Evolutionary conservation across 2,888 invertebrate species (phyloP).

Genomic region (Drosophila affinis): DNA sequence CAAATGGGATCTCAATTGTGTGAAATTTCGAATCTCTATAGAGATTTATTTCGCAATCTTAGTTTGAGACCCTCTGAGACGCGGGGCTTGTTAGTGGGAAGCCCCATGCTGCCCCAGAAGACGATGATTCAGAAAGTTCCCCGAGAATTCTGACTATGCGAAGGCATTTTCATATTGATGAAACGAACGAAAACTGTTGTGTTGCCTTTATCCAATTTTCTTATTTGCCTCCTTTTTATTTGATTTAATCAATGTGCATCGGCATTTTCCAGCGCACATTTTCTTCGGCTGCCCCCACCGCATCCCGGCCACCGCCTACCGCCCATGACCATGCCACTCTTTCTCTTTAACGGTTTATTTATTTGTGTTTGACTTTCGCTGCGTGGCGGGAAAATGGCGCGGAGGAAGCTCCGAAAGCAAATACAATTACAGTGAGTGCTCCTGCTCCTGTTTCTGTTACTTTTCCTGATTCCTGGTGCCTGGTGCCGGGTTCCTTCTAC

Average conservation of each 20-base stretch:
- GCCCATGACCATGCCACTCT: conserved; percentile 5
- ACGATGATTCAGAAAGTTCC: neutral
- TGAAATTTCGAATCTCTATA: no score
- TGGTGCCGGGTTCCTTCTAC: neutral
- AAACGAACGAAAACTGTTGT: conserved; percentile 32
- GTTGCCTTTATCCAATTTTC: conserved; percentile 65
- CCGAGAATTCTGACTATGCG: neutral
- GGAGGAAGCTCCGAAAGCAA: conserved; percentile 71
- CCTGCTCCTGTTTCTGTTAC: conserved; percentile 19
- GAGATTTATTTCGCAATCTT: no score
- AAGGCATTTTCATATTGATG: conserved; percentile 26
- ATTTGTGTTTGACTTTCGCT: conserved; percentile 71
- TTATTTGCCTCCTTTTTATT: conserved; percentile 65
- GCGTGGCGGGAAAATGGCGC: conserved; percentile 52
- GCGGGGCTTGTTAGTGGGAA: no score
- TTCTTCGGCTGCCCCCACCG: conserved; percentile 2
- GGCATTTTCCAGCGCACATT: conserved; percentile 30
- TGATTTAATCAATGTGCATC: conserved; percentile 68
- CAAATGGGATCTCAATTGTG: neutral
- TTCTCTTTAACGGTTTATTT: conserved; percentile 61
- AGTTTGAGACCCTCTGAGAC: no score
- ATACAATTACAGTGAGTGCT: conserved; percentile 75
- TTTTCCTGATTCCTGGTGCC: no score
- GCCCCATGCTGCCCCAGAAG: neutral
- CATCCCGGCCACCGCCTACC: no score